Evolutionary conservation across 1,140 invertebrate genomes (phyloP).

Genomic region (Macrobrachium rosenbergii): DNA sequence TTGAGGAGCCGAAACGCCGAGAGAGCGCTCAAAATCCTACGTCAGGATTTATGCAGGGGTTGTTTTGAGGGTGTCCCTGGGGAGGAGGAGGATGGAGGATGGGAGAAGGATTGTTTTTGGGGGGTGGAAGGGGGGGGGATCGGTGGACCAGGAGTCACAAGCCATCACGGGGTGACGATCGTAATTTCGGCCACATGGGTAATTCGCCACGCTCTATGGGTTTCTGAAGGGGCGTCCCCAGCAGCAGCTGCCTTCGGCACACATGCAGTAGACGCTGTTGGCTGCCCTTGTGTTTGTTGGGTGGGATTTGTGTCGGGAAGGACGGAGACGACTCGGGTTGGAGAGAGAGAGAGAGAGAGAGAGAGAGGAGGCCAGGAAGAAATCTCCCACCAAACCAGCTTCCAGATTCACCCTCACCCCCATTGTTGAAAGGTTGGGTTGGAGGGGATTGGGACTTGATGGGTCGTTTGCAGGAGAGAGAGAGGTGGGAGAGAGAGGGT

Average conservation of each 20-base stretch:
- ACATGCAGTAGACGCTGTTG: no score
- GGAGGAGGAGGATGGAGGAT: no score
- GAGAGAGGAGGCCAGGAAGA: no score
- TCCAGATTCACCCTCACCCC: no score
- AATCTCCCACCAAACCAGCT: no score
- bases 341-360: neutral
- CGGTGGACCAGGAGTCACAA: neutral
- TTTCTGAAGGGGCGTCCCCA: neutral
- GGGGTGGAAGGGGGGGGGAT: neutral
- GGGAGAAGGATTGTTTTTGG: neutral
- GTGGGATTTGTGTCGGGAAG: neutral
- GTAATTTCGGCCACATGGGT: neutral
- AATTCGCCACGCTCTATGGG: neutral
- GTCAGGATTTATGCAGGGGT: no score
- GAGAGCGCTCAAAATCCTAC: no score
- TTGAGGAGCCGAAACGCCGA: no score
- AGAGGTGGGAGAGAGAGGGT: constrained; percentile 5
- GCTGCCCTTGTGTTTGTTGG: neutral
- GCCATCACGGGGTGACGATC: neutral
- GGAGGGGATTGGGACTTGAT: neutral
- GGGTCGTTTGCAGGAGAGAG: neutral
- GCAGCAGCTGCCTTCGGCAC: no score
- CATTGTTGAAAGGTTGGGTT: neutral
- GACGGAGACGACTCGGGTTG: neutral
- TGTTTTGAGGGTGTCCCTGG: neutral